phyloP scores from a whole-genome alignment of 1,140 invertebrate species.

The Leptoteleia sp. region DNA sequence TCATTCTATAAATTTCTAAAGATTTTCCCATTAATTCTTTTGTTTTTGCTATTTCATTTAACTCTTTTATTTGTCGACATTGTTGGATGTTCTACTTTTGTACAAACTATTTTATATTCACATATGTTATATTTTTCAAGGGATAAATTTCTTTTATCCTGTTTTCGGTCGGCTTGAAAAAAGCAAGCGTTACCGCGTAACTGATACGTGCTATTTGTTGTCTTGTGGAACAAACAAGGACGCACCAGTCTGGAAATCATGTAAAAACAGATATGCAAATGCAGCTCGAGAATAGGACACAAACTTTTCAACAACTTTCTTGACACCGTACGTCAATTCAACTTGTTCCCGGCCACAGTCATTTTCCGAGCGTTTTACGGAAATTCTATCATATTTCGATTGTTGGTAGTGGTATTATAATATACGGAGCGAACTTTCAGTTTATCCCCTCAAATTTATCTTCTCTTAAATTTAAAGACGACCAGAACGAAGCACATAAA shows the following conservation, averaged over 20 bases:
- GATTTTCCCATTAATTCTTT: too few species aligned
- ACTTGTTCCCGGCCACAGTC: slow-evolving; percentile 19
- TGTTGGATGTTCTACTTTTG: too few species aligned
- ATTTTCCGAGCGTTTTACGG: slow-evolving; percentile 16
- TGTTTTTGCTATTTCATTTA: too few species aligned
- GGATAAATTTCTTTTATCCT: too few species aligned
- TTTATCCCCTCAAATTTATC: slow-evolving; percentile 5
- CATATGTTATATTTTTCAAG: too few species aligned
- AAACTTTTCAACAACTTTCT: slow-evolving; percentile 48
- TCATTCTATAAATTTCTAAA: too few species aligned
- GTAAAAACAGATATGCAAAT: slow-evolving; percentile 45
- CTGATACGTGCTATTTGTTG: slow-evolving; percentile 11
- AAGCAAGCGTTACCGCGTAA: background rate
- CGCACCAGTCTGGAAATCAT: slow-evolving; percentile 16
- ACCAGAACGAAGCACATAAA: background rate
- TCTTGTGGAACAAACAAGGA: slow-evolving; percentile 4
- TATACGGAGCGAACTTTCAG: slow-evolving; percentile 21
- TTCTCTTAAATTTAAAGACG: slow-evolving; percentile 11
- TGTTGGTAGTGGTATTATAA: slow-evolving; percentile 21
- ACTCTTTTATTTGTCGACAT: too few species aligned
- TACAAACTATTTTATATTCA: too few species aligned
- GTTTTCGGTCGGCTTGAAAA: background rate
- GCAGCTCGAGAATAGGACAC: slow-evolving; percentile 21
- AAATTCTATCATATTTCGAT: slow-evolving; percentile 39
- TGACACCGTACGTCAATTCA: slow-evolving; percentile 39